Base-by-base conservation (phyloP, 1,140 invertebrate species). In the Drosophila mojavensis region DNA sequence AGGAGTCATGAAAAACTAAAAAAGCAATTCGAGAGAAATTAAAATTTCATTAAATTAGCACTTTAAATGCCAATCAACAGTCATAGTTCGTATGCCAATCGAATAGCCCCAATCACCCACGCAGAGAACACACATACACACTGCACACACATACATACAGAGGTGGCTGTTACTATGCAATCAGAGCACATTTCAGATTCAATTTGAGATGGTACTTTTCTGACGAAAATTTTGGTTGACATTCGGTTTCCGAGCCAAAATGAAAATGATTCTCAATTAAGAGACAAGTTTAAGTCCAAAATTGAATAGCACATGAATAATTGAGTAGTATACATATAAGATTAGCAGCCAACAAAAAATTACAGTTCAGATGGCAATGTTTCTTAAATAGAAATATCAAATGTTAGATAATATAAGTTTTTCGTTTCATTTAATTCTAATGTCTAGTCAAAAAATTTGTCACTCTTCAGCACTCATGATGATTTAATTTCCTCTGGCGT, bases 401-500 rank as follows among this genome's bases (percentile, higher is more conserved):
- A 30, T 30, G 4, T 30, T 30, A 30, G 28, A 30, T 30, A 30
- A 30, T 5, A 5, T 30, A 4, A 30, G 28, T 30, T 30, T 2
- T 6, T 30, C 28, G 5, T 30, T 30, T 30, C 5, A 5, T 30
- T 43, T 11, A 43, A 13, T 6, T 45, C 5, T 45, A 15, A 15
- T 45, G 0, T 47, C 0, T 47, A 1, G 6, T 3, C 48, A 10
- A 20, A 62, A 48, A 68, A 68, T 63, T 75, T 90, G 85, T 81
- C 85, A 89, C 66, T 90, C 20, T 1, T 65, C 72, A 73, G 80
- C 56, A 59, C 65, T 55, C 70, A 66, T 64, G 84, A 88, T 88
- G 74, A 88, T 89, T 89, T 88, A 88, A 88, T 88, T 86, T 86
- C 83, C 72, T 75, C 74, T 73, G 60, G 81, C 76, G 39, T 70